Base-by-base conservation (phyloP, 2,888 invertebrate species). In the Sphaerophoria taeniata region DNA sequence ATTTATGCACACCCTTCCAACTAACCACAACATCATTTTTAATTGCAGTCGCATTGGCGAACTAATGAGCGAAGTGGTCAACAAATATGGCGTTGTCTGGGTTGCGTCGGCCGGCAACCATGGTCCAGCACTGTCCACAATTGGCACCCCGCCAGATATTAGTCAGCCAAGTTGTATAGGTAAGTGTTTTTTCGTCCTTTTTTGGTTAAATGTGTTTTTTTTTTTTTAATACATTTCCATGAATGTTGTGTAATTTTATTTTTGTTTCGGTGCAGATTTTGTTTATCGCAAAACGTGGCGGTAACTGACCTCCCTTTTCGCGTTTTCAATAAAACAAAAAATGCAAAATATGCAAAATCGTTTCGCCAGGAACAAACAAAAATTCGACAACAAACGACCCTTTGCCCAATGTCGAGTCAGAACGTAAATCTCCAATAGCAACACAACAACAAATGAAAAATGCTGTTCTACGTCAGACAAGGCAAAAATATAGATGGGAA, bases 41-140 rank as follows among this genome's bases (percentile, higher is more conserved):
- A 58, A 78, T 90, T 92, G 14, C 92, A 97, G 97, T 11, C 96
- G 98, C 70, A 93, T 98, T 79, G 96, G 97, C 58, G 96, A 97
- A 86, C 92, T 98, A 87, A 97, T 98, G 93, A 95, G 95, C 89
- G 95, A 96, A 90, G 95, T 98, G 77, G 97, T 99, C 72, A 96
- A 97, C 91, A 97, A 98, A 90, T 96, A 98, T 93, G 97, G 97
- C 36, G 96, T 98, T 0, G 95, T 97, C 67, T 99, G 98, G 97
- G 96, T 99, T 63, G 96, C 96, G 56, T 98, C 98, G 24, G 99
- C 97, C 76, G 99, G 99, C 34, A 99, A 99, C 93, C 96, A 97
- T 92, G 92, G 92, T 3, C 92, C 92, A 6, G 92, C 92, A 0
- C 94, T 99, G 36, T 96, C 96, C 90, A 99, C 99, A 0, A 96